Evolutionary conservation across 1,140 invertebrate species (phyloP), one percentile per base, ranked within the genome.

Genomic region (Venturia canescens): DNA sequence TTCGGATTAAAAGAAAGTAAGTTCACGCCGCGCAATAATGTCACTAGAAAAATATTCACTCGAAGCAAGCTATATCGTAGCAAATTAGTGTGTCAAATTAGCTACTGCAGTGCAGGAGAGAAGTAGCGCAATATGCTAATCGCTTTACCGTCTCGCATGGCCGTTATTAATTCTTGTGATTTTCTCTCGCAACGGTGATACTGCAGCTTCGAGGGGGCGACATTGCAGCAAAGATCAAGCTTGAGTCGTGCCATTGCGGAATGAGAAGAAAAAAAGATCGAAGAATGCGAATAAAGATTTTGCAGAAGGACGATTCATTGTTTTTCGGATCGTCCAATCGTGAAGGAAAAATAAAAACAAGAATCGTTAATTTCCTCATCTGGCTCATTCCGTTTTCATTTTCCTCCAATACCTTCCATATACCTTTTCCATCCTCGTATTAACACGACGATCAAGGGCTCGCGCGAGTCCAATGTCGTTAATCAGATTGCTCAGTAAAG

Each of bases 401-500:
- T 34, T 34, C 3, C 31, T 7, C 31, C 31, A 34, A 3, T 34
- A n/a, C n/a, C 31, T 34, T 7, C 31, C 31, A 3, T 34, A 34
- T 34, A 34, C 31, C 3, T 34, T n/a, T n/a, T n/a, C n/a, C n/a
- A 34, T 34, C 3, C 11, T 21, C 69, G 48, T 50, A 16, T 16
- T 50, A 50, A 13, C 4, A 50, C 18, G 13, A 13, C 48, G 11
- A 50, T 50, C 48, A 13, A 13, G 48, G 13, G 48, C 18, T 50
- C 48, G 13, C 48, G 27, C 15, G 29, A 29, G 26, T n/a, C 18
- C 48, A 50, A 50, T 50, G 72, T 69, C 67, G 72, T 80, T 80
- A 80, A 80, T 80, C 79, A 76, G 63, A 6, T 23, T 15, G n/a
- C 60, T 21, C 26, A n/a, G 50, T 50, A 70, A 48, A 76, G 34